Conservation (phyloP, 2,888 invertebrate genomes). For the Andricus quercusramuli region DNA sequence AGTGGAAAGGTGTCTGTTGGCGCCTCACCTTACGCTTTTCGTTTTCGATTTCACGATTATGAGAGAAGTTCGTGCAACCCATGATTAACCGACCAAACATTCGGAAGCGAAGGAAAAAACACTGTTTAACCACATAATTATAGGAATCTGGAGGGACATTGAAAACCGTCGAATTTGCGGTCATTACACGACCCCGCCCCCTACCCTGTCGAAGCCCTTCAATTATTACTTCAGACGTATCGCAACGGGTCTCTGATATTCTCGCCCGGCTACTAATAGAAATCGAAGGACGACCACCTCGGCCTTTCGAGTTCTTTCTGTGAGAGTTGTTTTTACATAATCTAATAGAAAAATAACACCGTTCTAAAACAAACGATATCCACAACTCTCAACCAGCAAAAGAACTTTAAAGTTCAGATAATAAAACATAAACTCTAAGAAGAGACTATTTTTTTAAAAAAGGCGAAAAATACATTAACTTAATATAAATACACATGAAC, state of each 20-base stretch:
- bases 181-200: constrained; percentile 53
- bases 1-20: constrained; percentile 24
- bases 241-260: constrained; percentile 54
- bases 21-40: constrained; percentile 14
- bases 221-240: constrained; percentile 55
- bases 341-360: constrained; percentile 64
- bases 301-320: constrained; percentile 54
- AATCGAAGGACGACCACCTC: constrained; percentile 61
- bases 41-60: constrained; percentile 37
- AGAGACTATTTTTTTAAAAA: constrained; percentile 36
- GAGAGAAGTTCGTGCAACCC: constrained; percentile 38
- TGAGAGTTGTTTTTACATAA: constrained; percentile 61
- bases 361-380: constrained; percentile 61
- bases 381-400: neutral
- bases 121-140: constrained; percentile 56
- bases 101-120: constrained; percentile 50
- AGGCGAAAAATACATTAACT: constrained; percentile 24
- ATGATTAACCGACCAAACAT: constrained; percentile 40
- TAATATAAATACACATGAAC: neutral
- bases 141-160: constrained; percentile 55
- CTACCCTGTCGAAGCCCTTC: constrained; percentile 54
- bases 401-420: neutral
- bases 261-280: constrained; percentile 56
- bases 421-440: neutral
- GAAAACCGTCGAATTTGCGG: constrained; percentile 57